Conservation (phyloP, 2,888 invertebrate species). For the Xylocampa areola region DNA sequence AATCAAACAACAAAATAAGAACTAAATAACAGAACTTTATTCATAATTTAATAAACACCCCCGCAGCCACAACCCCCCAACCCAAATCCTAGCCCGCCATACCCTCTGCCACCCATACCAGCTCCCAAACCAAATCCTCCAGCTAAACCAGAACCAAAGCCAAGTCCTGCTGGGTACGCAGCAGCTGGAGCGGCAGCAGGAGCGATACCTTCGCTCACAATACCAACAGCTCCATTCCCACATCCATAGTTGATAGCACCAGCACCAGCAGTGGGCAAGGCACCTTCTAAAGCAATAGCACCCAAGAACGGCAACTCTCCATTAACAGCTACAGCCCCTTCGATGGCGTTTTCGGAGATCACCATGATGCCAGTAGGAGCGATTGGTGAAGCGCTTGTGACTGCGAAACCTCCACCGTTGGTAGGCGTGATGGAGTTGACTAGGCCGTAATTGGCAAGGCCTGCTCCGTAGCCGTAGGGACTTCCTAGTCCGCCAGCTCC, state of each 20-base stretch:
- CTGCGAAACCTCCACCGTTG: constrained; percentile 57
- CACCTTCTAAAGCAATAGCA: constrained; percentile 58
- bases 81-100: constrained; percentile 14
- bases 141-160: constrained; percentile 10
- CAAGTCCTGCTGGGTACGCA: constrained; percentile 21
- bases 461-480: constrained; percentile 5
- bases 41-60: constrained; percentile 20
- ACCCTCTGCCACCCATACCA: constrained; percentile 25
- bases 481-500: constrained; percentile 18
- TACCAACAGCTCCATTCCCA: constrained; percentile 67
- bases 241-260: constrained; percentile 68
- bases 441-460: constrained; percentile 17
- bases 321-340: constrained; percentile 53
- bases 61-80: constrained; percentile 13
- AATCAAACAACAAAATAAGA: constrained; percentile 16
- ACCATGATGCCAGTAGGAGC: constrained; percentile 66
- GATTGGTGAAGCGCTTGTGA: constrained; percentile 65
- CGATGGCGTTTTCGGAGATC: constrained; percentile 61
- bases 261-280: constrained; percentile 63
- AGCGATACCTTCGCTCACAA: constrained; percentile 56
- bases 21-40: constrained; percentile 44
- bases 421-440: constrained; percentile 33
- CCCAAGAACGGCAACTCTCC: constrained; percentile 63
- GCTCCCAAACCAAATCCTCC: constrained; percentile 16
- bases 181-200: constrained; percentile 17